These are phyloP conservation scores for Onychomys torridus DNA, from an alignment of 2,797 vertebrate genomes.

Conservation along the genomic window DNA sequence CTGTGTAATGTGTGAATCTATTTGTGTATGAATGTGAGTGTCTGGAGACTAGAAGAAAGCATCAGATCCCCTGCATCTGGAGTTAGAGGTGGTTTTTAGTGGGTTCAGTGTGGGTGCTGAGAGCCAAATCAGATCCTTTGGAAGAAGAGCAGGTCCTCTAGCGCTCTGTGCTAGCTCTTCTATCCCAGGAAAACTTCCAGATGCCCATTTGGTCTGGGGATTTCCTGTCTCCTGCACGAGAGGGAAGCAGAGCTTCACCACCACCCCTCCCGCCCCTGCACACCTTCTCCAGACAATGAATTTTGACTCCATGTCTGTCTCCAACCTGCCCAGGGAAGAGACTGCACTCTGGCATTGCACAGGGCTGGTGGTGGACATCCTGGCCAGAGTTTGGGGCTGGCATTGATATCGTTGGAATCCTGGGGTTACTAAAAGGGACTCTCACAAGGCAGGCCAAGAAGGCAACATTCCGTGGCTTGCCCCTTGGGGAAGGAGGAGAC, in stretches of 20 bases:
- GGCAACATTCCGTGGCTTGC: neutral
- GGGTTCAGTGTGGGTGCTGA: neutral
- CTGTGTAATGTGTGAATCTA: neutral
- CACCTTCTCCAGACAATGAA: fast-evolving
- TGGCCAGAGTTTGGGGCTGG: neutral
- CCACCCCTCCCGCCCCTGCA: neutral
- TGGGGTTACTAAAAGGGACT: neutral
- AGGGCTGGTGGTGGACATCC: neutral
- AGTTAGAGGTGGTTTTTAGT: neutral
- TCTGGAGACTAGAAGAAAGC: neutral
- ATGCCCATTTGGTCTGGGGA: neutral
- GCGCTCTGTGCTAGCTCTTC: constrained; percentile 28
- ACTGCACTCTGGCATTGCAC: neutral
- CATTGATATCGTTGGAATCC: neutral
- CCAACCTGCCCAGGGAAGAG: neutral
- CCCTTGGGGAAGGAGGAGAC: neutral
- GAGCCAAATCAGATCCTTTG: neutral
- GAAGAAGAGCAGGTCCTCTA: neutral
- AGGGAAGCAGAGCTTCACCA: neutral
- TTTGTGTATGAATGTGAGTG: neutral
- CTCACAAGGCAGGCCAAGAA: neutral
- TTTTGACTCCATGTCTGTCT: neutral
- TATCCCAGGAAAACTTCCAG: neutral
- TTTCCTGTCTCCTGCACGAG: neutral
- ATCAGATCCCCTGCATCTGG: neutral